These are phyloP conservation scores for Corbicula japonica DNA, from an alignment of 2,888 invertebrate genomes.

Conservation along the genomic window DNA sequence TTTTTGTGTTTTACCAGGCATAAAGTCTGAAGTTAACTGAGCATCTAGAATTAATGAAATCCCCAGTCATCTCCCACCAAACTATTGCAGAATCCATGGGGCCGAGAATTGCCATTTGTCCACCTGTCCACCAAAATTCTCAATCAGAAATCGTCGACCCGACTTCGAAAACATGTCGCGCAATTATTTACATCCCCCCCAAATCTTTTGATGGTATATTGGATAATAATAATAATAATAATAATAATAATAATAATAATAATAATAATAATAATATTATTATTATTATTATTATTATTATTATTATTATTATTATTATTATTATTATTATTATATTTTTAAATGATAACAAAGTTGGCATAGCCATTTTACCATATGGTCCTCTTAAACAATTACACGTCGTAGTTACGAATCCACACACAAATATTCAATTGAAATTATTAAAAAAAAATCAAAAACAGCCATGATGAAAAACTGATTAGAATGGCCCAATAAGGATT, in stretches of 20 bases:
- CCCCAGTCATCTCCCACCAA: no score
- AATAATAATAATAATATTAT: not conserved
- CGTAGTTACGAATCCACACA: not conserved
- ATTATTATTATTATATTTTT: not conserved
- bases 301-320: not conserved
- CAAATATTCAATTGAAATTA: not conserved
- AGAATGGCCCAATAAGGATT: not conserved
- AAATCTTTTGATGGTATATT: not conserved
- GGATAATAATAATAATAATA: not conserved
- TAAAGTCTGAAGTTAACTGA: no score
- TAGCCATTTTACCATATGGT: not conserved
- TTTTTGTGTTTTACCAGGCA: no score
- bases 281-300: not conserved
- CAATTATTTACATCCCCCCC: not conserved
- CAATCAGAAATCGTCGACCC: not conserved
- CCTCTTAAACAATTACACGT: not conserved
- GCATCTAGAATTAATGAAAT: no score
- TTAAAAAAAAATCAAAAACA: not conserved
- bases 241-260: not conserved
- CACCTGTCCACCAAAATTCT: not conserved
- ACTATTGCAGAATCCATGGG: no score
- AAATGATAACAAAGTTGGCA: not conserved
- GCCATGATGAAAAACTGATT: not conserved
- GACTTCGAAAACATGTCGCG: not conserved
- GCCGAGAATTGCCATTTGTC: no score